Evolutionary conservation across 2,113 vertebrate genomes (phyloP).

Genomic region (Geococcyx californianus): DNA sequence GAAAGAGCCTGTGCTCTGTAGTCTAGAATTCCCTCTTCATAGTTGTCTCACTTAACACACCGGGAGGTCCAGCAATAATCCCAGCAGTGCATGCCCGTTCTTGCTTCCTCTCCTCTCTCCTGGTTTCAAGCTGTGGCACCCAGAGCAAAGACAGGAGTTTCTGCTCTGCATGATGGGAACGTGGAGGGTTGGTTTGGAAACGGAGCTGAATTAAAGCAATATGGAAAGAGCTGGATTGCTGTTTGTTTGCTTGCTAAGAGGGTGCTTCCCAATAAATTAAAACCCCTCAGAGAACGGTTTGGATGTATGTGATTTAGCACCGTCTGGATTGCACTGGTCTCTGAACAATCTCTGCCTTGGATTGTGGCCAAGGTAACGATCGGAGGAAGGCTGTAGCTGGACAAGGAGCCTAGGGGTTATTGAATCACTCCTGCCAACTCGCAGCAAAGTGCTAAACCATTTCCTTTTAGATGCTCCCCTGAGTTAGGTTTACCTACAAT

Average conservation of each 20-base stretch:
- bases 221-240: background rate
- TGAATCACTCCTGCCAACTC: background rate
- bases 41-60: background rate
- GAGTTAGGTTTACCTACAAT: background rate
- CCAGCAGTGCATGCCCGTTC: fast-evolving
- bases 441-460: background rate
- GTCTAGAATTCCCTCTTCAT: background rate
- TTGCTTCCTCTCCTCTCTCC: background rate
- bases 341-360: conserved; percentile 17
- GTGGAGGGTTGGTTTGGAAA: background rate
- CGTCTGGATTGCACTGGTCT: background rate
- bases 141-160: background rate
- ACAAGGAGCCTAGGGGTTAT: background rate
- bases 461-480: background rate
- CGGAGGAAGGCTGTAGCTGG: background rate
- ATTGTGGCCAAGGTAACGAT: background rate
- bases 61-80: background rate
- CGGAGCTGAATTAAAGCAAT: background rate
- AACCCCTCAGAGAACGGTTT: background rate
- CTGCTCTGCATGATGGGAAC: background rate
- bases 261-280: background rate
- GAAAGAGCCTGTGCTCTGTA: background rate
- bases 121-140: background rate
- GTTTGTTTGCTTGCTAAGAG: background rate
- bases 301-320: conserved; percentile 27